Conservation (phyloP, 2,888 invertebrate genomes). For the Callimorpha dominula region DNA sequence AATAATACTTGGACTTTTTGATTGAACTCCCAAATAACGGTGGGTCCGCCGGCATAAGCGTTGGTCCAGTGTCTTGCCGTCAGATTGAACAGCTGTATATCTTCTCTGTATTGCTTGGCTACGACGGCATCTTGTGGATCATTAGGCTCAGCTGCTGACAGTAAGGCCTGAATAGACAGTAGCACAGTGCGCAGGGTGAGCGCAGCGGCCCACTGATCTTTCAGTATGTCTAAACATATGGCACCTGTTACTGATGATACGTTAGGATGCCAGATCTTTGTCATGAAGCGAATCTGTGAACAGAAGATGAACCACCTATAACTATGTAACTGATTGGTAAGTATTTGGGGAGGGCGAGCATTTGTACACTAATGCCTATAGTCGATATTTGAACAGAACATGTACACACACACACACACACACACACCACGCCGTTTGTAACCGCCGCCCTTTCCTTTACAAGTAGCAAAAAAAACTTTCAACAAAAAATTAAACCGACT, state of each 20-base stretch:
- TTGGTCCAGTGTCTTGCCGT: constrained; percentile 99
- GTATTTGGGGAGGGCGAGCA: too few species aligned
- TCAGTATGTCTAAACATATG: constrained; percentile 99
- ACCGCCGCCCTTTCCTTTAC: too few species aligned
- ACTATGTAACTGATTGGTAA: too few species aligned
- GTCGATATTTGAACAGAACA: too few species aligned
- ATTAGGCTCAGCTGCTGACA: constrained; percentile 97
- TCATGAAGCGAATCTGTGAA: constrained; percentile 96
- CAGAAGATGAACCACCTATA: neutral
- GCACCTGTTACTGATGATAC: constrained; percentile 99
- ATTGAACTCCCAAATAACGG: constrained; percentile 90
- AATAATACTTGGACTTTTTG: constrained; percentile 94
- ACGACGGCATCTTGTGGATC: constrained; percentile 99
- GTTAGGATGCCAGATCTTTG: constrained; percentile 99
- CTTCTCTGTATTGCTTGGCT: constrained; percentile 98
- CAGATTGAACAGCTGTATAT: constrained; percentile 93
- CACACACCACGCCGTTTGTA: too few species aligned
- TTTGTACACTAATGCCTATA: too few species aligned
- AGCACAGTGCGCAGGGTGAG: constrained; percentile 98
- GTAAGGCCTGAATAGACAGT: constrained; percentile 97
- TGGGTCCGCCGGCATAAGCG: constrained; percentile 94
- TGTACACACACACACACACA: too few species aligned
- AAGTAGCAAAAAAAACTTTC: too few species aligned
- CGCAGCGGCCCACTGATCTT: constrained; percentile 99
- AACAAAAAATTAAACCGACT: too few species aligned